A percentile compares a stretch with the other conserved stretches of the same genome.
These are phyloP conservation scores for Heliconius hewitsoni DNA, from an alignment of 1,140 invertebrate species.

Conservation along the genomic window DNA sequence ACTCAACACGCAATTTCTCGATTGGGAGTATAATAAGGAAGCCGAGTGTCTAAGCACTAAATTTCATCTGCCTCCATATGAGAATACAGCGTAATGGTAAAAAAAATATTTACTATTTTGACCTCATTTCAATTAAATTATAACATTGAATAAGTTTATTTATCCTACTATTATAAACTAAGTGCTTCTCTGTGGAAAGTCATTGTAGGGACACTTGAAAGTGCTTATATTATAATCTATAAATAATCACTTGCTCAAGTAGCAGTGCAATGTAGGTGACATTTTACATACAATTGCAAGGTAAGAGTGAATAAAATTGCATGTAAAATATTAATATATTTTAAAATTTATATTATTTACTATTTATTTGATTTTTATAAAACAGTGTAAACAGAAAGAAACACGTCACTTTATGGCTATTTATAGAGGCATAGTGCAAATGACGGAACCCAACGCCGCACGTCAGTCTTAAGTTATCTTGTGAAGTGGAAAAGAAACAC, in stretches of 20 bases:
- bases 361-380: no score
- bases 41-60: no score
- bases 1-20: no score
- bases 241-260: slow-evolving; percentile 14
- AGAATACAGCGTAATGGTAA: no score
- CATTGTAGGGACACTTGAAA: slow-evolving; percentile 8
- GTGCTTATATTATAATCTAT: slow-evolving; percentile 11
- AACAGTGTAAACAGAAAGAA: no score
- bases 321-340: background rate
- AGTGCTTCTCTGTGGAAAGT: background rate
- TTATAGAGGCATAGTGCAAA: no score
- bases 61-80: no score
- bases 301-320: background rate
- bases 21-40: no score
- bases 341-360: background rate
- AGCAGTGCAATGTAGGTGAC: slow-evolving; percentile 1
- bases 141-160: background rate
- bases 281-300: slow-evolving; percentile 10
- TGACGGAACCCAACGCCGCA: background rate
- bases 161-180: background rate
- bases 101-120: background rate
- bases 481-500: background rate
- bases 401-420: background rate
- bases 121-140: background rate
- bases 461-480: background rate